These are phyloP conservation scores for Micronycteris hirsuta DNA, from an alignment of 2,113 vertebrate genomes.

Conservation along the genomic window DNA sequence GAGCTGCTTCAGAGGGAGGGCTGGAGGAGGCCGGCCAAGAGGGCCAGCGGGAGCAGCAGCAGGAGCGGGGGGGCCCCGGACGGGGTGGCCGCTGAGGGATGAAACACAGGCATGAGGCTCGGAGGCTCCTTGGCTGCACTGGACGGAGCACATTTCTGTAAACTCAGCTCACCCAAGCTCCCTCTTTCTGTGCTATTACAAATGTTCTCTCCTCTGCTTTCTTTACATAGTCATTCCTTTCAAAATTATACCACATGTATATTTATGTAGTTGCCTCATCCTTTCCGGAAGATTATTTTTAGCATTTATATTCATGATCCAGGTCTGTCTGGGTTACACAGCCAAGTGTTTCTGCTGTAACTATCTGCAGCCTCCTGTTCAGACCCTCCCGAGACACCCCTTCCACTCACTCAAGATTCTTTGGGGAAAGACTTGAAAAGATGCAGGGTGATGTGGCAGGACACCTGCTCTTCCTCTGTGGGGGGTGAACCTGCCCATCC, in stretches of 20 bases:
- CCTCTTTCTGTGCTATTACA: neutral
- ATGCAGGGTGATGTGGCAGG: rapidly evolving
- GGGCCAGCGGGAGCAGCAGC: neutral
- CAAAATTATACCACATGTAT: neutral
- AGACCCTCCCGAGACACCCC: neutral
- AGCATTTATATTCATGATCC: neutral
- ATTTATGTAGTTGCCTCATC: neutral
- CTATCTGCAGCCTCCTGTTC: neutral
- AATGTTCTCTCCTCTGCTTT: neutral
- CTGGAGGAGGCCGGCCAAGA: neutral
- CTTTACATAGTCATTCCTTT: neutral
- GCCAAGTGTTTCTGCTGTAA: neutral
- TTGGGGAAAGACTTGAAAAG: neutral
- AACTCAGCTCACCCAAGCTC: neutral
- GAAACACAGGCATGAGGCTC: neutral
- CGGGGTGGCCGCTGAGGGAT: neutral
- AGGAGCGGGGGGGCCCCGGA: neutral
- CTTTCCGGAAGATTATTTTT: neutral
- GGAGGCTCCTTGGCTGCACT: rapidly evolving
- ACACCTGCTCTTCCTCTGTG: neutral
- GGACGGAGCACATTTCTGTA: rapidly evolving
- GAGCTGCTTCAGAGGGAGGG: neutral
- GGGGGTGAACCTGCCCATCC: neutral
- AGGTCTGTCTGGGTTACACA: neutral
- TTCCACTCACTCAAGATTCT: neutral